These are phyloP conservation scores for Ormia ochracea DNA, from an alignment of 2,888 invertebrate species.

Conservation along the genomic window DNA sequence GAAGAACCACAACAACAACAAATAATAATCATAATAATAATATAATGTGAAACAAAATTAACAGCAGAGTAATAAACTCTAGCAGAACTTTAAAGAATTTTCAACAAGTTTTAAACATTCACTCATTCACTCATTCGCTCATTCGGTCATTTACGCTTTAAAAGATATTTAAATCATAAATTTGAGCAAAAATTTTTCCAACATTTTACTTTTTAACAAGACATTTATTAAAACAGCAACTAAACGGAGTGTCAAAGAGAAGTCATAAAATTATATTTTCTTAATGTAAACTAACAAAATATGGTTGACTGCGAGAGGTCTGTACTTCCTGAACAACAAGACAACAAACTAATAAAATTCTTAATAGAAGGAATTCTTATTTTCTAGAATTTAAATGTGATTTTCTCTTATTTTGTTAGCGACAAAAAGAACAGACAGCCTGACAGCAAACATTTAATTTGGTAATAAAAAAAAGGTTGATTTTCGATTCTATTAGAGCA, in stretches of 20 bases:
- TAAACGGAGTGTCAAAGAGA: conserved; percentile 43
- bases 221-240: conserved; percentile 25
- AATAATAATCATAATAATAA: too few relatives aligned
- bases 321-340: conserved; percentile 5
- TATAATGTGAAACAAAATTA: conserved; percentile 4
- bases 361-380: neutral
- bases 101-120: conserved; percentile 8
- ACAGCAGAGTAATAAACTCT: conserved; percentile 32
- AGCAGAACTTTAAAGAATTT: conserved; percentile 27
- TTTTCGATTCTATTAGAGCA: neutral
- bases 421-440: too few relatives aligned
- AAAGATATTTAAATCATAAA: conserved; percentile 16
- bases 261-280: conserved; percentile 35
- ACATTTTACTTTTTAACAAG: conserved; percentile 17
- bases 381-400: neutral
- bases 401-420: neutral
- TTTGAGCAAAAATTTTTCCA: conserved; percentile 12
- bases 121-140: neutral
- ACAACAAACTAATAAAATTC: conserved; percentile 24
- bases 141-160: conserved; percentile 37
- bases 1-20: too few relatives aligned
- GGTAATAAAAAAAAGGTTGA: neutral
- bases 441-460: too few relatives aligned
- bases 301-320: conserved; percentile 4
- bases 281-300: neutral